phyloP scores from a whole-genome alignment of 2,797 vertebrate genomes.

The Australoheros facetus region DNA sequence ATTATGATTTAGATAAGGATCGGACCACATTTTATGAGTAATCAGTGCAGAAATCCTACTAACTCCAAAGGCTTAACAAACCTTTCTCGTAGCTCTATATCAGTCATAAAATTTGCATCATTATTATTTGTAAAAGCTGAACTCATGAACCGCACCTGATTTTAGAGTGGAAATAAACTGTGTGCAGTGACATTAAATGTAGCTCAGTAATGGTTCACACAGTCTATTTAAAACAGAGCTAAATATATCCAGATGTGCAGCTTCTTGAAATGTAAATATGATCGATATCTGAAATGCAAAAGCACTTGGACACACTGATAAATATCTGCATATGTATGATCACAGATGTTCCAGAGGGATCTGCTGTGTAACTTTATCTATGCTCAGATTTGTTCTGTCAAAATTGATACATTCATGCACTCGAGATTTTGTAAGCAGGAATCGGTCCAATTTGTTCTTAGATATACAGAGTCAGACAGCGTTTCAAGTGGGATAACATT shows the following conservation, averaged over 20 bases:
- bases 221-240: neutral
- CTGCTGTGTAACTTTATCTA: slow-evolving; percentile 15
- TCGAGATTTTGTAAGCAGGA: slow-evolving; percentile 2
- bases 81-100: neutral
- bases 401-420: neutral
- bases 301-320: slow-evolving; percentile 23
- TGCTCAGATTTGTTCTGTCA: slow-evolving; percentile 23
- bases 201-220: neutral
- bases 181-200: neutral
- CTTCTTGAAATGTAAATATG: slow-evolving; percentile 15
- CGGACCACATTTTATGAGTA: neutral
- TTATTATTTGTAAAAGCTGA: neutral
- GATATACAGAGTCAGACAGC: slow-evolving; percentile 11
- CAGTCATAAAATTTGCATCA: neutral
- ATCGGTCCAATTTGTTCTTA: slow-evolving; percentile 25
- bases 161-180: neutral
- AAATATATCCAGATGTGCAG: slow-evolving; percentile 56
- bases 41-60: slow-evolving; percentile 8
- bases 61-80: neutral
- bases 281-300: slow-evolving; percentile 16
- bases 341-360: neutral
- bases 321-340: slow-evolving; percentile 7
- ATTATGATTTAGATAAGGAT: neutral
- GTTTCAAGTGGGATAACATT: slow-evolving; percentile 19
- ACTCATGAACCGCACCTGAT: neutral